Conservation (phyloP, 2,797 vertebrate genomes). For the Xenopus petersii region DNA sequence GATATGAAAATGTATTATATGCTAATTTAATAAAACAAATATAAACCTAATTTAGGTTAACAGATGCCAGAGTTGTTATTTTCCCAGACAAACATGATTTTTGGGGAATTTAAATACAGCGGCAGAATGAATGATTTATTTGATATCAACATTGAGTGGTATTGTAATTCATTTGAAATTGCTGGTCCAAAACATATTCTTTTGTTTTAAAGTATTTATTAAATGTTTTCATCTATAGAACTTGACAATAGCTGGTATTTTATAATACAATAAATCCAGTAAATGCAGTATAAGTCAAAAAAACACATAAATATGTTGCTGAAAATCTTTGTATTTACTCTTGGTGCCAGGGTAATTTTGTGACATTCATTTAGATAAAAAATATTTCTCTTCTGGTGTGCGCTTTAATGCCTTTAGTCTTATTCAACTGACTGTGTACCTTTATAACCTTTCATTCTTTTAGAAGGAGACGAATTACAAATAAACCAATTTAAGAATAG, state of each 20-base stretch:
- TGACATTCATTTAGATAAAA: no score
- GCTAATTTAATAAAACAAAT: no score
- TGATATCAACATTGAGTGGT: conserved; percentile 25
- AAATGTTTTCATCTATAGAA: conserved; percentile 19
- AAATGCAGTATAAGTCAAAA: conserved; percentile 4
- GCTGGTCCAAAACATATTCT: not conserved
- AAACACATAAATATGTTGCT: conserved; percentile 19
- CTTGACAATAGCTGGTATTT: conserved; percentile 6
- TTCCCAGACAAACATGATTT: no score
- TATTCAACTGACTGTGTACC: no score
- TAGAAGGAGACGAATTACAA: not conserved
- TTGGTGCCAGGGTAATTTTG: no score
- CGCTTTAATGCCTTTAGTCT: no score
- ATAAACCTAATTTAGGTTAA: no score
- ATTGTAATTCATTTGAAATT: conserved; percentile 30
- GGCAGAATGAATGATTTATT: conserved; percentile 3
- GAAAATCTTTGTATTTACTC: not conserved
- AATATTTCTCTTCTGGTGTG: no score
- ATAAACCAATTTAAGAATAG: not conserved
- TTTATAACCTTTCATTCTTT: no score
- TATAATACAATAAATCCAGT: conserved; percentile 11
- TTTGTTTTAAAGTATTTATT: conserved; percentile 24
- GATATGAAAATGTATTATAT: no score
- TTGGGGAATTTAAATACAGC: not conserved
- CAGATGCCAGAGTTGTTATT: no score